Evolutionary conservation across 2,888 invertebrate species (phyloP), one percentile per base, ranked within the genome.

Genomic region (Noctua janthe): DNA sequence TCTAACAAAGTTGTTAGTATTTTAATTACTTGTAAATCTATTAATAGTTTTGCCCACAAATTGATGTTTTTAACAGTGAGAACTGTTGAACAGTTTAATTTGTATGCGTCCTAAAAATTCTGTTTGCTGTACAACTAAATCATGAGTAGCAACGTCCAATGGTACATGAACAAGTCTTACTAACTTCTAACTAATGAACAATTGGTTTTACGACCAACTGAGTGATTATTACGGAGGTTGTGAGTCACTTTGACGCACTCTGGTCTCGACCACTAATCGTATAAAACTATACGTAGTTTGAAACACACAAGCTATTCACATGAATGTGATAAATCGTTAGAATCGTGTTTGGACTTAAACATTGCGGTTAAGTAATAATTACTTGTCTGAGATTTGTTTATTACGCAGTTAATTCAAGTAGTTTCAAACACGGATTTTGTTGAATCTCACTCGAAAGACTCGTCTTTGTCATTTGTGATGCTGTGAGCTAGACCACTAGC

Each of bases 161-260:
- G 56, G 70, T 75, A 76, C 74, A 39, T n/a, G 54, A 69, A 59
- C 15, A 20, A 72, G 76, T 83, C 86, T 84, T 71, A 72, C 84
- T 80, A 76, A 74, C 80, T 70, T 88, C 74, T 72, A 75, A 85
- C 81, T 87, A 87, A 86, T 83, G 81, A 90, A 88, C 88, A 88
- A 88, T 90, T 90, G 69, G 80, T 76, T 85, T 84, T 87, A 87
- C 74, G 73, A 82, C 74, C 71, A 74, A 62, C 73, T 43, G 74
- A 77, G 54, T 88, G 82, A 81, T 87, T 84, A 83, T 81, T 87
- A 77, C 71, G 35, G 72, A 56, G 54, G 35, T 47, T 47, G 54
- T 90, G 90, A 90, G 76, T 90, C 90, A 89, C 76, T 71, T 78
- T 85, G 89, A 88, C 90, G 85, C 82, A 86, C 78, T 78, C 74